phyloP scores from a whole-genome alignment of 2,888 invertebrate species.

The Lycia hirtaria region DNA sequence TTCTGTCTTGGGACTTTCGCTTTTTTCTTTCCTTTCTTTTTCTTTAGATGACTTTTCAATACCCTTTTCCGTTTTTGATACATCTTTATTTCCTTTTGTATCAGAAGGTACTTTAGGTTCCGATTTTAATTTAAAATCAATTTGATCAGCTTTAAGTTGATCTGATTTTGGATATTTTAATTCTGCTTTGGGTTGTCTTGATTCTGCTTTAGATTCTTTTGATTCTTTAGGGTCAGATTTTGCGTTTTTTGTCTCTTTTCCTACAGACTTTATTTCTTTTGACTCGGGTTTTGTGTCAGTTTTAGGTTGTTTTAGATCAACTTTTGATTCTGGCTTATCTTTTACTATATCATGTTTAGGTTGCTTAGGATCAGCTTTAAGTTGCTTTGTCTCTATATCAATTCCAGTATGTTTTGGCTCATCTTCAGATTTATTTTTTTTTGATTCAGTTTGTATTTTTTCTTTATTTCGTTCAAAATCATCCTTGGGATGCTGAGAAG shows the following conservation, averaged over 20 bases:
- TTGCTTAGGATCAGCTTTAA: constrained; percentile 15
- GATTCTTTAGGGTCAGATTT: background rate
- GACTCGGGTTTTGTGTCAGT: background rate
- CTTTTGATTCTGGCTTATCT: constrained; percentile 17
- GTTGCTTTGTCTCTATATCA: too few relatives aligned
- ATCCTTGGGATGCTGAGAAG: too few relatives aligned
- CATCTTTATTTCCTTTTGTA: background rate
- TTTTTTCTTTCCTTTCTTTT: constrained; percentile 19
- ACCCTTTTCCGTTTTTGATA: background rate
- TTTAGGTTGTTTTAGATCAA: constrained; percentile 10
- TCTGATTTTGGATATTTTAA: constrained; percentile 12
- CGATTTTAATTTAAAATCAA: background rate
- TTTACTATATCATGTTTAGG: background rate
- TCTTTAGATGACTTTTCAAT: background rate
- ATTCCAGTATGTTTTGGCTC: background rate
- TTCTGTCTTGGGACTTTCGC: constrained; percentile 3
- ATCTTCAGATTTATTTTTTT: constrained; percentile 6
- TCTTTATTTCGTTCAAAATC: too few relatives aligned
- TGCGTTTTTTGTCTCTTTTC: background rate
- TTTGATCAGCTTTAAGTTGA: background rate
- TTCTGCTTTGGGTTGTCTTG: constrained; percentile 3
- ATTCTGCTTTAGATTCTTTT: constrained; percentile 1
- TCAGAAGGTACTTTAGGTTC: background rate
- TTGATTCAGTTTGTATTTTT: background rate
- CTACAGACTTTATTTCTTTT: constrained; percentile 1